phyloP scores from a whole-genome alignment of 2,113 vertebrate genomes.

The Gobio gobio region DNA sequence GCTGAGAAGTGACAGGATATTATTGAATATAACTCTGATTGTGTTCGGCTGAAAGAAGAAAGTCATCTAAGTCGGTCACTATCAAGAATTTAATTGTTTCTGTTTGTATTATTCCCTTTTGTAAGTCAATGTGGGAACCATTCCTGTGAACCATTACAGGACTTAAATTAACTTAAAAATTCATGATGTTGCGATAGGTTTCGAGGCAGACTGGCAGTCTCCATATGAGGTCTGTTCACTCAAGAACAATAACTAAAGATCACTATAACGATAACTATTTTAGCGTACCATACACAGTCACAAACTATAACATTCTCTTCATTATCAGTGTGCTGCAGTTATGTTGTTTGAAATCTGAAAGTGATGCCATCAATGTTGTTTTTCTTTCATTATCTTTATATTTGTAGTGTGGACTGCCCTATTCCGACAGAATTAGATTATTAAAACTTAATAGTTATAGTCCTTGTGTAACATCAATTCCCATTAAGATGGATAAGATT shows the following conservation, averaged over 20 bases:
- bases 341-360: not conserved
- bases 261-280: not conserved
- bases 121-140: not conserved
- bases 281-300: not conserved
- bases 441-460: not conserved
- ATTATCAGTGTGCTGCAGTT: not conserved
- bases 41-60: too few species aligned
- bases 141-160: conserved; percentile 42
- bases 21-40: too few species aligned
- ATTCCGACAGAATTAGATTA: too few species aligned
- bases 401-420: too few species aligned
- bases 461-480: not conserved
- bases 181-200: conserved; percentile 46
- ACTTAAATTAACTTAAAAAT: not conserved
- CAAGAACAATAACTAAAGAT: not conserved
- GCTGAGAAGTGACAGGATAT: too few species aligned
- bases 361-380: not conserved
- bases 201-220: conserved; percentile 1
- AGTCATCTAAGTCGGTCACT: not conserved
- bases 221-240: not conserved
- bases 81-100: not conserved
- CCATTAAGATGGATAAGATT: too few species aligned
- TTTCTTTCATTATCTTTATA: not conserved
- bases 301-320: not conserved
- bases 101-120: not conserved